Percentiles rank a stretch among this genome's conserved stretches.
Conservation (phyloP, 2,888 invertebrate genomes). For the Cerastis leucographa region DNA sequence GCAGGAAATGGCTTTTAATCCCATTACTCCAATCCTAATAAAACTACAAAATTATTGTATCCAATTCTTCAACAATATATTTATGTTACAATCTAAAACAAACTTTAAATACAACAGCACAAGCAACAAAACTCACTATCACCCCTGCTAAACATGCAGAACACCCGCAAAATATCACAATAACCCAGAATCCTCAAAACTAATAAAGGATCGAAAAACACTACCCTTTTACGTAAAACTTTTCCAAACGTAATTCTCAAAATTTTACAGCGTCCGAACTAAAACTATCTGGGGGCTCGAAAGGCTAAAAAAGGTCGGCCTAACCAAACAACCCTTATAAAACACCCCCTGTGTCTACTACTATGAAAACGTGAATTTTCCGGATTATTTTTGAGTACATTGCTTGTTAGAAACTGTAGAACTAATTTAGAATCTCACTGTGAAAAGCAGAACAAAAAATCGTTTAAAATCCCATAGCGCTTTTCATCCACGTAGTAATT, state of each 20-base stretch:
- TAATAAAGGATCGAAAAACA: slow-evolving; percentile 74
- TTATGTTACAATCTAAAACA: slow-evolving; percentile 26
- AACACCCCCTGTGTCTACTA: slow-evolving; percentile 74
- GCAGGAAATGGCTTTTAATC: neutral
- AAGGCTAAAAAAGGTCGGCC: slow-evolving; percentile 89
- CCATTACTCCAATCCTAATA: neutral
- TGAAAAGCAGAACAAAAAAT: neutral
- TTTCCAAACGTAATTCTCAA: slow-evolving; percentile 80
- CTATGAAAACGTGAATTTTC: slow-evolving; percentile 54
- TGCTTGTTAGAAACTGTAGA: slow-evolving; percentile 23
- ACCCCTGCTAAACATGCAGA: slow-evolving; percentile 29
- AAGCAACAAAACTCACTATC: slow-evolving; percentile 16
- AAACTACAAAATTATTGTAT: neutral
- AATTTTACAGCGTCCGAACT: slow-evolving; percentile 82
- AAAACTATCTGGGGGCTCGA: slow-evolving; percentile 84
- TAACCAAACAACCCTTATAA: slow-evolving; percentile 91
- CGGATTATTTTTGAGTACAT: slow-evolving; percentile 53
- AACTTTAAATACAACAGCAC: slow-evolving; percentile 20
- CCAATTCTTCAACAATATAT: neutral
- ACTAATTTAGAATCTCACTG: neutral
- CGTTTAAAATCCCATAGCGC: no score
- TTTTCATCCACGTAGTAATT: no score
- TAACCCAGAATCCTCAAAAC: slow-evolving; percentile 63
- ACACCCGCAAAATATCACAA: slow-evolving; percentile 52
- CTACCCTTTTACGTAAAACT: slow-evolving; percentile 74